Base-by-base conservation (phyloP, 2,113 vertebrate species). In the Alethe diademata region DNA sequence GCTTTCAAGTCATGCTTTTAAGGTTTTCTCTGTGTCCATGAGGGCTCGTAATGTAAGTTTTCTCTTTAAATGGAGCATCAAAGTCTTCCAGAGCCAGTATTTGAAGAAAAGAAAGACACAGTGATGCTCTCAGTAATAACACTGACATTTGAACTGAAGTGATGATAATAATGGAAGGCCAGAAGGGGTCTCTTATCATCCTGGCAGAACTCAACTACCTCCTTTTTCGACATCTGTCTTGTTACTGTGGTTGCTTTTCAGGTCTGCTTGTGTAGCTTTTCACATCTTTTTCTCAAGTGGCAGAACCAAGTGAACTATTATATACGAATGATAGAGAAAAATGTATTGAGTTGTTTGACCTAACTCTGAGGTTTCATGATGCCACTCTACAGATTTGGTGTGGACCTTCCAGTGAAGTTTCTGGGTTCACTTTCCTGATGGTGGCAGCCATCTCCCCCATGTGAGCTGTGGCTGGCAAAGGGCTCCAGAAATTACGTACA, bases 21-120 rank as follows among this genome's bases (percentile, higher is more conserved):
- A 40, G 45, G 36, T 85, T 85, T 96, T 82, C 19, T 78, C 50
- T 65, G 23, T 56, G 50, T 82, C 67, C 58, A 8, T 66, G 62
- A 88, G 48, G 65, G 18, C 51, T 86, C 67, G 29, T 62, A 86
- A 79, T 73, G 25, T 35, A 79, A 66, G 38, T 85, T 94, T 93
- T 79, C 81, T 91, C 90, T 87, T 76, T 51, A 94, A 95, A 88
- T 67, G 62, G 43, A 90, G 50, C 62, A 81, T 87, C 79, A 66
- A 78, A 88, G 35, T 66, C 43, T 91, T 91, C 17, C 50, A 95
- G 71, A 56, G 22, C 8, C n/a, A 33, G 26, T 50, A 61, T 72
- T 70, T 82, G 61, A 89, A 73, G 70, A 80, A 93, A 65, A 81
- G 56, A 75, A 78, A 91, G 72, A 42, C 42, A 38, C 1, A 1